A percentile compares a stretch with the other conserved stretches of the same genome.
Evolutionary conservation across 2,113 vertebrate species (phyloP).

Genomic region (Anoplopoma fimbria): DNA sequence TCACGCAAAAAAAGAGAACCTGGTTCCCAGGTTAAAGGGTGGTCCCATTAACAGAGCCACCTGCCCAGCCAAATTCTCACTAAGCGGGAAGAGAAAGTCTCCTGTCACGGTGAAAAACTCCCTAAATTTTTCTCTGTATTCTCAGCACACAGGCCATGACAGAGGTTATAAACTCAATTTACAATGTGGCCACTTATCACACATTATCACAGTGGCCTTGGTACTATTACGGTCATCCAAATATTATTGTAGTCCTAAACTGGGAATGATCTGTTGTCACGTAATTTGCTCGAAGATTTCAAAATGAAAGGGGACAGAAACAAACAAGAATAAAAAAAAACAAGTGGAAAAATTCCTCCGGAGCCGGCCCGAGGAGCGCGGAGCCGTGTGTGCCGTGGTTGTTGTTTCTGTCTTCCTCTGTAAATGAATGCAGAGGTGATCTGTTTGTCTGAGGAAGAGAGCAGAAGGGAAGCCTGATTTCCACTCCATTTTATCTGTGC

Average conservation of each 20-base stretch:
- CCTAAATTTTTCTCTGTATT: not conserved
- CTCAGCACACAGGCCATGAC: slow-evolving; percentile 24
- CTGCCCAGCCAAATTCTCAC: slow-evolving; percentile 53
- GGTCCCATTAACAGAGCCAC: slow-evolving; percentile 53
- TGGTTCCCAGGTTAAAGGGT: slow-evolving; percentile 54
- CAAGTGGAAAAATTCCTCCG: slow-evolving; percentile 29
- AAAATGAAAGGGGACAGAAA: slow-evolving; percentile 9
- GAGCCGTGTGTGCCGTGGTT: slow-evolving; percentile 27
- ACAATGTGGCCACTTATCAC: slow-evolving; percentile 69
- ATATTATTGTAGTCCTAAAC: slow-evolving; percentile 68
- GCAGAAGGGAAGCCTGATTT: slow-evolving; percentile 81
- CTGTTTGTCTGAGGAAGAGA: slow-evolving; percentile 80
- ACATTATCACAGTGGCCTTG: slow-evolving; percentile 65
- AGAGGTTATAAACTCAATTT: slow-evolving; percentile 59
- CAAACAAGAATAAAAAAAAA: not conserved
- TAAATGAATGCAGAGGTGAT: slow-evolving; percentile 76
- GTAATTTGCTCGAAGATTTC: slow-evolving; percentile 45
- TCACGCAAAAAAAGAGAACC: slow-evolving; percentile 68
- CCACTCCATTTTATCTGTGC: slow-evolving; percentile 82
- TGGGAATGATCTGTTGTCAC: slow-evolving; percentile 43
- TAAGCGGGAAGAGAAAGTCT: slow-evolving; percentile 34
- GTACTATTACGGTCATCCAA: slow-evolving; percentile 62
- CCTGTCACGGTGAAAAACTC: slow-evolving; percentile 8
- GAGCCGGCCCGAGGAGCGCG: not conserved
- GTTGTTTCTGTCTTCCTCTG: slow-evolving; percentile 76